Evolutionary conservation across 2,797 vertebrate genomes (phyloP).

Genomic region (Cossypha caffra): DNA sequence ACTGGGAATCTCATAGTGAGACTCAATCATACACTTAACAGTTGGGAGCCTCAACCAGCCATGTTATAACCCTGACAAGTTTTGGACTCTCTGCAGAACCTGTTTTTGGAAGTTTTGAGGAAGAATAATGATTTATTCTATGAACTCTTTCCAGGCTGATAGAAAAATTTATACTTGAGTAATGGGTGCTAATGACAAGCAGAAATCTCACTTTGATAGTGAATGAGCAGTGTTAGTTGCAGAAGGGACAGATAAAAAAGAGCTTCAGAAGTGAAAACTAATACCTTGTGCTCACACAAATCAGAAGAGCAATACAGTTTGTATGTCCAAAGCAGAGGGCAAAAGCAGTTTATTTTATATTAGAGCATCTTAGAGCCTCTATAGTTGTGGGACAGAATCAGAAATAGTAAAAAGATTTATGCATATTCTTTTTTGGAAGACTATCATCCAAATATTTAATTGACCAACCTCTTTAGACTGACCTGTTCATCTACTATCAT

Average conservation of each 20-base stretch:
- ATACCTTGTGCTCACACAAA: background rate
- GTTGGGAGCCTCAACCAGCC: background rate
- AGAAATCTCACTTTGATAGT: background rate
- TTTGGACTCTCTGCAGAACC: background rate
- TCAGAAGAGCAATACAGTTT: background rate
- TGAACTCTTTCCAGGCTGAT: background rate
- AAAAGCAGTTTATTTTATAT: background rate
- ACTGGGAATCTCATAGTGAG: background rate
- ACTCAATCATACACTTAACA: background rate
- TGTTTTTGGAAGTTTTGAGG: background rate
- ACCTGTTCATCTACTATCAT: background rate
- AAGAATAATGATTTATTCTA: background rate
- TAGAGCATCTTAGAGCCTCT: background rate
- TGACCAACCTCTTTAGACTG: background rate
- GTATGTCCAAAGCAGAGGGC: background rate
- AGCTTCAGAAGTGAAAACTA: background rate
- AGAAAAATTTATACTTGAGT: background rate
- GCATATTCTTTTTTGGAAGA: background rate
- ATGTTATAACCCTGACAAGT: background rate
- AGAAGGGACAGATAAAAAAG: background rate
- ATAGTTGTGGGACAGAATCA: background rate
- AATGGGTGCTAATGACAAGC: background rate
- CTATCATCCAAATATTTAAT: background rate
- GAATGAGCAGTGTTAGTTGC: background rate
- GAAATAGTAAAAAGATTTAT: background rate